Evolutionary conservation across 2,888 invertebrate species (phyloP).

Genomic region (Lobophora halterata): DNA sequence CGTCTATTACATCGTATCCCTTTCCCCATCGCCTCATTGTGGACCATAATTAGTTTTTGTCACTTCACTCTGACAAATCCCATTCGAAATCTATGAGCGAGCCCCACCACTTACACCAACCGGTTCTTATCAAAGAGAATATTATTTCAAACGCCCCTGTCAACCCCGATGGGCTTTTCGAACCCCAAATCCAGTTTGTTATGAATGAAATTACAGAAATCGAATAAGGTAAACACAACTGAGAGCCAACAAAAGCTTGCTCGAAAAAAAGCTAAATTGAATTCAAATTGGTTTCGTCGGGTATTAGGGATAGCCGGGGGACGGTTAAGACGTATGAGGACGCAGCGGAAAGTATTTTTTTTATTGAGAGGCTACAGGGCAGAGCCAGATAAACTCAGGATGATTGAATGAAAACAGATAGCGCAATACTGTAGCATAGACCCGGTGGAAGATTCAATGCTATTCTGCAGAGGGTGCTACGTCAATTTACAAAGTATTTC

Average conservation of each 20-base stretch:
- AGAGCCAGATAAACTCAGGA: slow-evolving; percentile 52
- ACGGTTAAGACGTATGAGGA: slow-evolving; percentile 65
- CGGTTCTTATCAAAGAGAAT: slow-evolving; percentile 80
- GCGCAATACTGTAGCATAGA: slow-evolving; percentile 17
- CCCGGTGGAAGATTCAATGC: not conserved
- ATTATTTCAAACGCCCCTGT: slow-evolving; percentile 81
- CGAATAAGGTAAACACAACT: slow-evolving; percentile 81
- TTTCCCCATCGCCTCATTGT: slow-evolving; percentile 65
- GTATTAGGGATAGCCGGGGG: slow-evolving; percentile 78
- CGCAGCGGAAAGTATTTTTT: slow-evolving; percentile 71
- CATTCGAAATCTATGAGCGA: slow-evolving; percentile 59
- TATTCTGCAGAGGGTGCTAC: slow-evolving; percentile 6
- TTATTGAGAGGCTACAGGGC: slow-evolving; percentile 64
- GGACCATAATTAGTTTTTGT: slow-evolving; percentile 78
- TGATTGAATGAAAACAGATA: slow-evolving; percentile 62
- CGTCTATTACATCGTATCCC: slow-evolving; percentile 48
- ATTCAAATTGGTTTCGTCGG: slow-evolving; percentile 81
- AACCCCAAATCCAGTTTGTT: slow-evolving; percentile 80
- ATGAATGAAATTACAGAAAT: slow-evolving; percentile 82
- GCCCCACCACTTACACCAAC: slow-evolving; percentile 70
- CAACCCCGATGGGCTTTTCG: slow-evolving; percentile 76
- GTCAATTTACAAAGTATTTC: slow-evolving; percentile 3
- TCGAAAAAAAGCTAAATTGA: slow-evolving; percentile 80
- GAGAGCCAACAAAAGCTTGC: slow-evolving; percentile 79
- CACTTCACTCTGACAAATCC: slow-evolving; percentile 79